Evolutionary conservation across 2,113 vertebrate species (phyloP), one percentile per base, ranked within the genome.

Genomic region (Anseranas semipalmata): DNA sequence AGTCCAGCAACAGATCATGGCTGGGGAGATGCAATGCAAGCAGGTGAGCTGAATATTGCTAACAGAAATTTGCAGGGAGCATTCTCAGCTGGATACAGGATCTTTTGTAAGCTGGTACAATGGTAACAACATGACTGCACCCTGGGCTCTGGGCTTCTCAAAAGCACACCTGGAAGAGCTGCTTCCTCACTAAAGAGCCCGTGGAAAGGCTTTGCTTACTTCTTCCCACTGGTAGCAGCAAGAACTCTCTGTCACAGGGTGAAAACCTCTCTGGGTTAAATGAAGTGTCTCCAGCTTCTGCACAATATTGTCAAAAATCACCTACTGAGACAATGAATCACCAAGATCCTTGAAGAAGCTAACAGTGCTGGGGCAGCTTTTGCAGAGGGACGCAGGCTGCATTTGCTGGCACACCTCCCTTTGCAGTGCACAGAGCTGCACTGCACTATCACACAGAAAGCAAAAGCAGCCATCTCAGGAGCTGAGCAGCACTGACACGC

Each of bases 371-470:
- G 50, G 56, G 50, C 73, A 75, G 76, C 39, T 39, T 25, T 1
- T 33, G 65, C 52, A 41, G 33, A 43, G 58, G 53, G 19, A 16
- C 0, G 4, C 27, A 35, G 82, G 79, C 72, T 72, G 56, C 8
- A 1, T 24, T 0, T 46, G 81, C 60, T 60, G 82, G 71, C 82
- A 55, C 35, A 24, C n/a, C 16, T 92, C 30, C 65, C n/a, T 39
- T 24, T 5, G 56, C 68, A 66, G 56, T 5, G 15, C 35, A 1
- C n/a, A 12, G 46, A 18, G 41, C 86, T 30, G 60, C 35, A 11
- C 46, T 1, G 27, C 46, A 8, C 41, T 20, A 5, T 30, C 46
- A 21, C 0, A 1, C 20, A 2, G 37, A 16, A 35, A n/a, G 81
- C 9, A 4, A 45, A 48, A 70, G 74, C 55, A 6, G 63, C 70